Percentiles rank a stretch among this genome's conserved stretches.
Conservation (phyloP, 2,888 invertebrate genomes). For the Xestoiulus laeticollis region DNA sequence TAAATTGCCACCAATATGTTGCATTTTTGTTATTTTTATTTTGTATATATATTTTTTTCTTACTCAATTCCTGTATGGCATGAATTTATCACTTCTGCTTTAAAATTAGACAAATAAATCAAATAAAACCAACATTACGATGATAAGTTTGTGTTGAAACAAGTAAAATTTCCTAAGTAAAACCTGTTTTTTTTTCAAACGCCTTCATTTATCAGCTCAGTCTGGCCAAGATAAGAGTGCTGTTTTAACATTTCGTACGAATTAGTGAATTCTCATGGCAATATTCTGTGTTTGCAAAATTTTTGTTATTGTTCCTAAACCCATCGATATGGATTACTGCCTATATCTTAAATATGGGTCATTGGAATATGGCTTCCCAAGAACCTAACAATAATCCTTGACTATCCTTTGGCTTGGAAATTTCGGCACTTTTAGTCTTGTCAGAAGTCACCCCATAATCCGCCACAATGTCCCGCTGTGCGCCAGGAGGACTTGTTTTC, state of each 20-base stretch:
- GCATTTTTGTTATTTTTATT: background rate
- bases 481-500: background rate
- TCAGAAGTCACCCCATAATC: background rate
- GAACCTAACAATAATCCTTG: background rate
- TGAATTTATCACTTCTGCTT: too few species aligned
- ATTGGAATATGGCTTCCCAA: background rate
- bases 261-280: background rate
- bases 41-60: too few species aligned
- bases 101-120: too few species aligned
- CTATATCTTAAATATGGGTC: background rate
- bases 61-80: too few species aligned
- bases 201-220: too few species aligned
- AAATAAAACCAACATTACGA: too few species aligned
- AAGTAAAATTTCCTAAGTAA: background rate
- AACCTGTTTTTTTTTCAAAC: too few species aligned
- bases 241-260: background rate
- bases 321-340: background rate
- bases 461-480: background rate
- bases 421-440: background rate
- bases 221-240: too few species aligned
- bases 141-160: background rate
- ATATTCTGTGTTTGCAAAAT: background rate
- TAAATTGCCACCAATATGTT: background rate
- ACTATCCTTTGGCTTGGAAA: background rate
- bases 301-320: background rate